Percentiles rank a stretch among this genome's conserved stretches.
These are phyloP conservation scores for Poecilobothrus nobilitatus DNA, from an alignment of 2,888 invertebrate genomes.

Conservation along the genomic window DNA sequence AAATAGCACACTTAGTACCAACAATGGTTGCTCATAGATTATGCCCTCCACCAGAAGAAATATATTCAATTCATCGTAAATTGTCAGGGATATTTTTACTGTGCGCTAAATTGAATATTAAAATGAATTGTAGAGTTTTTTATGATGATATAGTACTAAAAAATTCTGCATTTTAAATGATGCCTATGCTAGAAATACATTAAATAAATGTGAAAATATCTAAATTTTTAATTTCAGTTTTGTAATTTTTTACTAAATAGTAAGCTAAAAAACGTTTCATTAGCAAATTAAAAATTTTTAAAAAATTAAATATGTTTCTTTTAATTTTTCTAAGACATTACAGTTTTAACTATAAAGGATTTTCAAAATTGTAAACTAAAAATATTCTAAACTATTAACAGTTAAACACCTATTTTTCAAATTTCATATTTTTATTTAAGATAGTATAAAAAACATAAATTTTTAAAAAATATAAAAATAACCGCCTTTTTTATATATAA, in stretches of 20 bases:
- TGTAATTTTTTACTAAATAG: too few species aligned
- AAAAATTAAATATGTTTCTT: too few species aligned
- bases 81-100: slow-evolving; percentile 90
- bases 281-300: too few species aligned
- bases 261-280: too few species aligned
- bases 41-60: slow-evolving; percentile 96
- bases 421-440: too few species aligned
- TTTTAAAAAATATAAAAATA: neutral
- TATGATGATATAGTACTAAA: slow-evolving; percentile 65
- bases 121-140: slow-evolving; percentile 72
- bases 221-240: too few species aligned
- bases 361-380: too few species aligned
- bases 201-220: too few species aligned
- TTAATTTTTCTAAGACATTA: too few species aligned
- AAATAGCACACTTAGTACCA: slow-evolving; percentile 81
- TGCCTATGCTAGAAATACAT: neutral
- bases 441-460: neutral
- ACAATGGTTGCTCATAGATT: slow-evolving; percentile 89
- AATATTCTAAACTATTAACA: too few species aligned
- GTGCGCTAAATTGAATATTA: slow-evolving; percentile 76
- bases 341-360: too few species aligned
- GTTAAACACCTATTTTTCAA: too few species aligned
- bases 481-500: neutral
- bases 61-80: slow-evolving; percentile 95
- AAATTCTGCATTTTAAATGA: slow-evolving; percentile 20